Conservation (phyloP, 2,888 invertebrate genomes). For the Erebia ligea region DNA sequence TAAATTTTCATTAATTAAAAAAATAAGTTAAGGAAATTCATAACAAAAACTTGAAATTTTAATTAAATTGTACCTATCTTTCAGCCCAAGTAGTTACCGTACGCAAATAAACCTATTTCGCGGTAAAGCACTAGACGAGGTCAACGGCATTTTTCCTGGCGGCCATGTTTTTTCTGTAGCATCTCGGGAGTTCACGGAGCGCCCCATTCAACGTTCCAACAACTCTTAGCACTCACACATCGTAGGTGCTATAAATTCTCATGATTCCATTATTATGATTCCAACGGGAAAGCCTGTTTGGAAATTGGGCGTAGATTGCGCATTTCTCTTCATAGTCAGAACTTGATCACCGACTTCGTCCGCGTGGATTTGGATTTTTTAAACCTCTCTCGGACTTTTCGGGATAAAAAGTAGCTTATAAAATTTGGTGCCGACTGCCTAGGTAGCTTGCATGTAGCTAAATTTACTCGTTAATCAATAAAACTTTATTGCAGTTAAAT, state of each 20-base stretch:
- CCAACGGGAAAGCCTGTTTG: slow-evolving; percentile 1
- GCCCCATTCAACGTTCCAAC: slow-evolving; percentile 34
- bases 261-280: slow-evolving; percentile 11
- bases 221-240: slow-evolving; percentile 17
- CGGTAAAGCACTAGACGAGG: slow-evolving; percentile 41
- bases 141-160: slow-evolving; percentile 40
- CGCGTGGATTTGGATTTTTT: too few relatives aligned
- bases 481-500: not conserved
- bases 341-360: too few relatives aligned
- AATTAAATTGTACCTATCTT: not conserved
- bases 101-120: slow-evolving; percentile 37
- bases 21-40: too few relatives aligned
- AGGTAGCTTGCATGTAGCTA: too few relatives aligned
- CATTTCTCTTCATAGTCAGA: too few relatives aligned
- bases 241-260: slow-evolving; percentile 25
- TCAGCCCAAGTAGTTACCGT: slow-evolving; percentile 19
- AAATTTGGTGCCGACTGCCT: too few relatives aligned
- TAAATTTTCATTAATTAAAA: too few relatives aligned
- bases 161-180: slow-evolving; percentile 32
- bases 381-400: too few relatives aligned
- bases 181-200: slow-evolving; percentile 10
- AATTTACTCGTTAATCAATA: not conserved
- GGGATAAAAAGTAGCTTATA: too few relatives aligned
- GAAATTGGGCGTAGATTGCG: too few relatives aligned
- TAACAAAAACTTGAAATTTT: not conserved